Evolutionary conservation across 2,797 vertebrate genomes (phyloP).

Genomic region (Falco concolor): DNA sequence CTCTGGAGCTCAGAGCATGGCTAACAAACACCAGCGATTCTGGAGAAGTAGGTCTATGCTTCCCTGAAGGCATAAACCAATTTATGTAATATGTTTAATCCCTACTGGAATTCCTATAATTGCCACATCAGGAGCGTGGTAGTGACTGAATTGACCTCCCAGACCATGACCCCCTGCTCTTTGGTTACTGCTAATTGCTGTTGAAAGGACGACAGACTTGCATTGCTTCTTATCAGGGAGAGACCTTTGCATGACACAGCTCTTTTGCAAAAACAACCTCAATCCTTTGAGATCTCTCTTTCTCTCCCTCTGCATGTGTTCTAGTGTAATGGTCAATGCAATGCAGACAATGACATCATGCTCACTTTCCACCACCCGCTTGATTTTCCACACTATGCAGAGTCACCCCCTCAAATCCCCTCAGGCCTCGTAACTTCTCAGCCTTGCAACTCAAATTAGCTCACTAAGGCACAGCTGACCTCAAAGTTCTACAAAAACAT

Average conservation of each 20-base stretch:
- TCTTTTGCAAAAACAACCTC: background rate
- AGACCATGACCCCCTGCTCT: background rate
- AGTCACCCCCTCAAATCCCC: background rate
- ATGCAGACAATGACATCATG: background rate
- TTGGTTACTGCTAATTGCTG: background rate
- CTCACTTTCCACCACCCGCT: background rate
- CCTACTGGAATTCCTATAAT: accelerated
- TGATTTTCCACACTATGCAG: background rate
- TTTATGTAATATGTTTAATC: accelerated
- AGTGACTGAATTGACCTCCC: background rate
- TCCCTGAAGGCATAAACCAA: background rate
- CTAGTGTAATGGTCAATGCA: too few species aligned
- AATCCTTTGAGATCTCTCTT: background rate
- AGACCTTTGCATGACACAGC: background rate
- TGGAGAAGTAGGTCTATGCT: accelerated
- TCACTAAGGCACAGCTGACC: background rate
- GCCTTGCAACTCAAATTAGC: background rate
- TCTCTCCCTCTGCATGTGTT: background rate
- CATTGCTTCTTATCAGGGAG: background rate
- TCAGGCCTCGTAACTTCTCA: background rate
- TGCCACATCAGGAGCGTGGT: background rate
- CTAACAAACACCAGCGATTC: accelerated
- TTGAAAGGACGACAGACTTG: background rate
- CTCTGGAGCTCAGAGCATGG: background rate
- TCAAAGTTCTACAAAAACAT: background rate